phyloP scores from a whole-genome alignment of 2,797 vertebrate species.

The Chaenodraco wilsoni region DNA sequence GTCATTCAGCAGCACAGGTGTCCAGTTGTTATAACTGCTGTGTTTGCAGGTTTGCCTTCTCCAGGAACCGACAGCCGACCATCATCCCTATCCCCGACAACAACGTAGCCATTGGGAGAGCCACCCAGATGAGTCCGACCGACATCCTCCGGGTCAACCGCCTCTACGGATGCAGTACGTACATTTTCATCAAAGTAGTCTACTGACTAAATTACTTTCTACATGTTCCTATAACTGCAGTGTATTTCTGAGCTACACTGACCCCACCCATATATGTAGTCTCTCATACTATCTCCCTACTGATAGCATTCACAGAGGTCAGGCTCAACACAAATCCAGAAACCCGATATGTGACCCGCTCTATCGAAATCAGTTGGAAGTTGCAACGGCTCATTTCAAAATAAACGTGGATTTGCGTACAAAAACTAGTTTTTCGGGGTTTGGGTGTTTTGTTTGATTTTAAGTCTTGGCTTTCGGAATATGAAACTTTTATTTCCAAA shows the following conservation, averaged over 20 bases:
- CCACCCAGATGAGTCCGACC: constrained; percentile 51
- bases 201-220: background rate
- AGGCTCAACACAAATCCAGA: background rate
- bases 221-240: background rate
- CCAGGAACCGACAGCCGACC: constrained; percentile 64
- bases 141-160: constrained; percentile 75
- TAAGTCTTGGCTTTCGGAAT: too few relatives aligned
- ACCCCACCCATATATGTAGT: background rate
- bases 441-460: too few relatives aligned
- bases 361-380: too few relatives aligned
- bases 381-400: too few relatives aligned
- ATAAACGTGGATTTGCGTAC: too few relatives aligned
- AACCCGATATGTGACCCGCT: background rate
- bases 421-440: too few relatives aligned
- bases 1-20: too few relatives aligned
- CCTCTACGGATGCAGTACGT: constrained; percentile 72
- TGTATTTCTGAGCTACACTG: background rate
- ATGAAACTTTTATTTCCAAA: too few relatives aligned
- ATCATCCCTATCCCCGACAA: constrained; percentile 67
- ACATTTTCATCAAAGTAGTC: background rate
- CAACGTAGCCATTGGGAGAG: constrained; percentile 62
- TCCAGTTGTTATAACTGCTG: too few relatives aligned
- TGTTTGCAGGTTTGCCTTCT: constrained; percentile 72
- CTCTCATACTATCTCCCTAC: background rate
- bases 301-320: background rate